phyloP scores from a whole-genome alignment of 2,113 vertebrate genomes.

The Tenrec ecaudatus region DNA sequence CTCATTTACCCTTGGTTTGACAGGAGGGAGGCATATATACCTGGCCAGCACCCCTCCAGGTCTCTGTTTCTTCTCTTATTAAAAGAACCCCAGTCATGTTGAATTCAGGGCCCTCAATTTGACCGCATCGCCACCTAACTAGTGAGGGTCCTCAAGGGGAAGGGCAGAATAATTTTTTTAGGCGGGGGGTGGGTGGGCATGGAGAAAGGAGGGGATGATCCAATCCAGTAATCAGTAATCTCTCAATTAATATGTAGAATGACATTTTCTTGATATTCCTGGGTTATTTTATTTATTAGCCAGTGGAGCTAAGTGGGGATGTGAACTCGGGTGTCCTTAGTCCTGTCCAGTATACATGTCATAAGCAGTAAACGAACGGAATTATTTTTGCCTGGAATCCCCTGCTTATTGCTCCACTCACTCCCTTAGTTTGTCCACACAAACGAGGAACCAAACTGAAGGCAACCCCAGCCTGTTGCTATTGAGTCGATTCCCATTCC shows the following conservation, averaged over 20 bases:
- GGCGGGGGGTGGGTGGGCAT: too few species aligned
- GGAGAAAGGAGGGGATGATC: neutral
- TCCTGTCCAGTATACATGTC: neutral
- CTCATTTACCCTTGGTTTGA: constrained; percentile 4
- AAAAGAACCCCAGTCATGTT: neutral
- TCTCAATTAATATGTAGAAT: neutral
- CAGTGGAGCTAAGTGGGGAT: neutral
- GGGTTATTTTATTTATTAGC: neutral
- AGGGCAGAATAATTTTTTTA: neutral
- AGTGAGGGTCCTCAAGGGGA: neutral
- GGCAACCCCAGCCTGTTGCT: neutral
- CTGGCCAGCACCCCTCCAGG: neutral
- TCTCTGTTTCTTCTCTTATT: neutral
- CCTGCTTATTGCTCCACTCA: neutral
- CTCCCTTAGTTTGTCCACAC: neutral
- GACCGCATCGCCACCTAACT: neutral
- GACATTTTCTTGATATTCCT: neutral
- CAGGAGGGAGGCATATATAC: neutral
- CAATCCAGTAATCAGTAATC: neutral
- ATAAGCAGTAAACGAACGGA: neutral
- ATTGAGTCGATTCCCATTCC: neutral
- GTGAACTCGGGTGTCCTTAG: neutral
- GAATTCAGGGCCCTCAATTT: neutral
- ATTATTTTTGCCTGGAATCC: neutral
- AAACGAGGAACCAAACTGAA: neutral